Conservation (phyloP, 1,140 invertebrate species). For the Drosophila mayri region DNA sequence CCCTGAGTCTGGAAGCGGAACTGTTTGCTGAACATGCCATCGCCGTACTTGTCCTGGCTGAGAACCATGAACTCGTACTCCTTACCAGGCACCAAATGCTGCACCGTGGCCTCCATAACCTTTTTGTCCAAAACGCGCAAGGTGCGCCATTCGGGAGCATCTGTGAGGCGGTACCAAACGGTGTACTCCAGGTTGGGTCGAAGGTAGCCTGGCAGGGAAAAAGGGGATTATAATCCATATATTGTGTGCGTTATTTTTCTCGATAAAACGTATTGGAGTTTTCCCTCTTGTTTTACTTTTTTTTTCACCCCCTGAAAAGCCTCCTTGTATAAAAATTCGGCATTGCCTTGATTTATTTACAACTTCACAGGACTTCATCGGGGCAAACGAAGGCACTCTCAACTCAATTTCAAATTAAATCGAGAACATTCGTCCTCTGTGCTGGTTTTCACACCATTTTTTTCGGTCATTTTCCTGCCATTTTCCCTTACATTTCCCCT, state of each 20-base stretch:
- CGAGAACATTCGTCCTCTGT: conserved; percentile 1
- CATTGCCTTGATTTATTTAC: conserved; percentile 10
- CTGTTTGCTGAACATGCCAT: conserved; percentile 95
- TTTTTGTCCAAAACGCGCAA: conserved; percentile 89
- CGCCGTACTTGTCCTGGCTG: conserved; percentile 93
- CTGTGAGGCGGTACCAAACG: conserved; percentile 92
- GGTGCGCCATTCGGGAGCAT: conserved; percentile 91
- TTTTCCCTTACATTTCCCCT: not conserved
- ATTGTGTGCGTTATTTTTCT: not conserved
- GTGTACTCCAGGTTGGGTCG: conserved; percentile 93
- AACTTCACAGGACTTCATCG: conserved; percentile 1
- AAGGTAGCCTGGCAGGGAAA: conserved; percentile 88
- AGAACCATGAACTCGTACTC: conserved; percentile 97
- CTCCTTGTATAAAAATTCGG: not conserved
- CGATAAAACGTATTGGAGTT: not conserved
- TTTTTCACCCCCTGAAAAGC: not conserved
- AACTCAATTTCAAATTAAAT: conserved; percentile 10
- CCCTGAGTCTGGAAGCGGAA: conserved; percentile 91
- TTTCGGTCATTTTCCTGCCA: not conserved
- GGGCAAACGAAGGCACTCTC: conserved; percentile 1
- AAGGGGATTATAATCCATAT: too few species aligned
- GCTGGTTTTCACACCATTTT: conserved; percentile 1
- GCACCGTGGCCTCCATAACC: conserved; percentile 91
- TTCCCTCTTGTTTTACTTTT: not conserved
- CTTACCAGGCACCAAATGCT: conserved; percentile 90